Base-by-base conservation (phyloP, 2,113 vertebrate genomes). In the Bubo bubo region DNA sequence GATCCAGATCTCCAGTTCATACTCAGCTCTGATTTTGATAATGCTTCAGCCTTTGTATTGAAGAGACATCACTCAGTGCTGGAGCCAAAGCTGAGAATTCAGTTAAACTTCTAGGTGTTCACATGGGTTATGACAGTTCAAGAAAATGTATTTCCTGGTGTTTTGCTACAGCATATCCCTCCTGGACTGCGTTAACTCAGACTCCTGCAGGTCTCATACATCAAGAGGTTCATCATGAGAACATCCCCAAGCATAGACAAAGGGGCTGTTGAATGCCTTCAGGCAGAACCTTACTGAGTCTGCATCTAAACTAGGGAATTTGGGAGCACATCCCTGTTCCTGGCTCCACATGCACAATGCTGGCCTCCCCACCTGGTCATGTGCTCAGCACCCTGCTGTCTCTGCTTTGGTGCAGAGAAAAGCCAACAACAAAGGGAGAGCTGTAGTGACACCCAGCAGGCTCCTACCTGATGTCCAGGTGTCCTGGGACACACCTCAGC, bases 261-360 rank as follows among this genome's bases (percentile, higher is more conserved):
- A 75, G 30, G 28, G 5, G 12, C 14, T 59, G 15, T 12, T 77
- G 37, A 26, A 53, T 9, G 12, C 4, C 55, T 62, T 73, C 11
- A 45, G 12, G 43, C 8, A 49, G 75, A 91, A 37, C 8, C 4
- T 15, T 0, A 0, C 27, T 20, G 11, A 60, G 4, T 26, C 8
- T 88, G 27, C 39, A 60, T 23, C n/a, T 56, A 73, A 75, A 24
- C 39, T 43, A 64, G n/a, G 30, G 0, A 0, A 34, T 43, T 19
- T 68, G 10, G 32, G 74, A 62, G 30, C 19, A 30, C 30, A 20
- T 34, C 2, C 1, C 4, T 13, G 20, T 20, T 88, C 67, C 47
- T 35, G 64, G 6, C 9, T 6, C 14, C 49, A 43, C 1, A 0
- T 8, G 8, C 24, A 50, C 56, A 73, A 6, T 1, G 2, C 6